Percentiles rank a stretch among this genome's conserved stretches.
These are phyloP conservation scores for Mystacides longicornis DNA, from an alignment of 2,888 invertebrate species.

Conservation along the genomic window DNA sequence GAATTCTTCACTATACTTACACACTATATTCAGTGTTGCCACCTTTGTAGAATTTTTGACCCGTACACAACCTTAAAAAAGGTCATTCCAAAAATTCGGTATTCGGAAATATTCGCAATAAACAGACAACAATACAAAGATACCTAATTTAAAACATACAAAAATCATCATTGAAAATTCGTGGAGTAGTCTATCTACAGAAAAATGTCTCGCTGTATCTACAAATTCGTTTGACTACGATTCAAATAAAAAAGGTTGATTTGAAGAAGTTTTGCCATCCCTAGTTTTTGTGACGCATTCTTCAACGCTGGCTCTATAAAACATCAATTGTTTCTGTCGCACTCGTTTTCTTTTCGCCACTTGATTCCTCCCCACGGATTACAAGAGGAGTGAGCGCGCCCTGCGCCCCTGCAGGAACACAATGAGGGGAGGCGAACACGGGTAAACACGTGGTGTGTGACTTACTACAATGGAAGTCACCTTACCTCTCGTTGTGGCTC, in stretches of 20 bases:
- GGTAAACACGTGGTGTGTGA: too few species aligned
- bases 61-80: too few species aligned
- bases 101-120: neutral
- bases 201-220: neutral
- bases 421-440: too few species aligned
- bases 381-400: neutral
- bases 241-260: neutral
- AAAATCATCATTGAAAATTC: neutral
- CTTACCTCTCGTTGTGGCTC: too few species aligned
- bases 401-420: too few species aligned
- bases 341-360: neutral
- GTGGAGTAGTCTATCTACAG: neutral
- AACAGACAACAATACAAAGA: neutral
- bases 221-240: neutral
- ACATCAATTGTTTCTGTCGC: neutral
- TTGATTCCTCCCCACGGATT: neutral
- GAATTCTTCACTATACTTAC: too few species aligned
- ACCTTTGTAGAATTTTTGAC: too few species aligned
- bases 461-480: too few species aligned
- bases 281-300: neutral
- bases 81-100: too few species aligned
- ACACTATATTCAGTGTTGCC: too few species aligned
- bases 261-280: neutral
- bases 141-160: neutral
- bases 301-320: neutral